phyloP scores from a whole-genome alignment of 2,113 vertebrate genomes.

The Psephotus haematonotus region DNA sequence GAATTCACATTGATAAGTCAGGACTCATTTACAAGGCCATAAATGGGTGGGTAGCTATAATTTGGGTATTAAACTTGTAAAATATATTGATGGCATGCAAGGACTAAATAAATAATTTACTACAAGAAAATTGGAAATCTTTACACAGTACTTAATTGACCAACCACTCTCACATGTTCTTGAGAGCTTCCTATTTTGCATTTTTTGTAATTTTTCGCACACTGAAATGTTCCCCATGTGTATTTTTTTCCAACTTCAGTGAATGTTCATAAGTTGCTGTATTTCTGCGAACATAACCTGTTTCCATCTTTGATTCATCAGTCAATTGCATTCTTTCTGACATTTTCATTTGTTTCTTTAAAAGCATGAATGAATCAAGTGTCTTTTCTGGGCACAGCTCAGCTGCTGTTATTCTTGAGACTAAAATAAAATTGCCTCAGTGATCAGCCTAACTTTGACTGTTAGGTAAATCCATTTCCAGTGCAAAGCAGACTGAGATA shows the following conservation, averaged over 20 bases:
- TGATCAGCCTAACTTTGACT: background rate
- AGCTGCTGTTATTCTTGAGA: conserved; percentile 43
- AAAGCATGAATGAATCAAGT: conserved; percentile 48
- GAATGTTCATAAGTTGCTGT: conserved; percentile 38
- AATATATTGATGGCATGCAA: conserved; percentile 79
- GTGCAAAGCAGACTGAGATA: background rate
- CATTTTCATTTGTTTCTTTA: conserved; percentile 67
- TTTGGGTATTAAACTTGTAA: conserved; percentile 85
- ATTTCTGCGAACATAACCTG: conserved; percentile 39
- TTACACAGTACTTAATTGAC: conserved; percentile 79
- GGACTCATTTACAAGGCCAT: conserved; percentile 80
- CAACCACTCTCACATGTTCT: conserved; percentile 61
- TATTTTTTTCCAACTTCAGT: conserved; percentile 56
- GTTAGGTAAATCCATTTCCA: background rate
- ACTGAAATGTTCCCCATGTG: conserved; percentile 37
- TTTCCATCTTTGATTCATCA: conserved; percentile 61
- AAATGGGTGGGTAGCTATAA: conserved; percentile 83
- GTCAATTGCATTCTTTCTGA: conserved; percentile 50
- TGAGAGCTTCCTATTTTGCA: conserved; percentile 49
- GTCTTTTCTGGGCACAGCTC: background rate
- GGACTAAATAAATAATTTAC: conserved; percentile 85
- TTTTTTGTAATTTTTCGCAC: conserved; percentile 44
- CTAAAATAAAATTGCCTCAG: background rate
- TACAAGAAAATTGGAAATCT: conserved; percentile 84
- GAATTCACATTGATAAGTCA: conserved; percentile 80